Conservation (phyloP, 2,113 vertebrate species). For the Callaeas wilsoni region DNA sequence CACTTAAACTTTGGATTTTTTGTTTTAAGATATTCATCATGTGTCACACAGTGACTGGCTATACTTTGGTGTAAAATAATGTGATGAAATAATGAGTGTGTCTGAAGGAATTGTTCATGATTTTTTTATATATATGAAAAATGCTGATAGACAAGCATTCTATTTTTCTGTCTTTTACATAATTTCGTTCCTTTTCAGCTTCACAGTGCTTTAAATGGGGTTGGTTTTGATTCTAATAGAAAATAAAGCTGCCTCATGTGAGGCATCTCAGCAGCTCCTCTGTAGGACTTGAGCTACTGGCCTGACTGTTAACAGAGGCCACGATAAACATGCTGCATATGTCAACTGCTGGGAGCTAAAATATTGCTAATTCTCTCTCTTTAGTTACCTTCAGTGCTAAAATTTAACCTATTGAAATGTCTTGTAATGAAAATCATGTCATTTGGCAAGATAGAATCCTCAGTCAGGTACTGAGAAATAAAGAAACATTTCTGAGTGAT, state of each 20-base stretch:
- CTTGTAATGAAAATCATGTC: not conserved
- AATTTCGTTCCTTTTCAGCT: not conserved
- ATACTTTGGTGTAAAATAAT: not conserved
- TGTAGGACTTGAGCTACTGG: not conserved
- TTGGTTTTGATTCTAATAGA: not conserved
- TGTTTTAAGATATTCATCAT: not conserved
- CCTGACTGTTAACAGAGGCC: not conserved
- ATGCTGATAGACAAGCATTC: not conserved
- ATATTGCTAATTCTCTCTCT: not conserved
- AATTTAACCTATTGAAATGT: not conserved
- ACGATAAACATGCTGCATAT: not conserved
- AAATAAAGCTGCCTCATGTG: not conserved
- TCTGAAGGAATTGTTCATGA: not conserved
- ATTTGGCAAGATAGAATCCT: not conserved
- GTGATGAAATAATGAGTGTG: not conserved
- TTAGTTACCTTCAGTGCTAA: not conserved
- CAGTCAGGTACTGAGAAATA: not conserved
- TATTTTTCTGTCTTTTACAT: rapidly evolving
- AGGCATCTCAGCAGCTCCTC: not conserved
- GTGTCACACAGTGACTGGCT: not conserved
- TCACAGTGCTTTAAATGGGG: not conserved
- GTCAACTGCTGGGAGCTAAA: not conserved
- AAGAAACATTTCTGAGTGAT: not conserved
- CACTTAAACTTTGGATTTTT: not conserved
- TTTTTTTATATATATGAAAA: not conserved